Evolutionary conservation across 2,797 vertebrate species (phyloP).

Genomic region (Sebastes goodei): DNA sequence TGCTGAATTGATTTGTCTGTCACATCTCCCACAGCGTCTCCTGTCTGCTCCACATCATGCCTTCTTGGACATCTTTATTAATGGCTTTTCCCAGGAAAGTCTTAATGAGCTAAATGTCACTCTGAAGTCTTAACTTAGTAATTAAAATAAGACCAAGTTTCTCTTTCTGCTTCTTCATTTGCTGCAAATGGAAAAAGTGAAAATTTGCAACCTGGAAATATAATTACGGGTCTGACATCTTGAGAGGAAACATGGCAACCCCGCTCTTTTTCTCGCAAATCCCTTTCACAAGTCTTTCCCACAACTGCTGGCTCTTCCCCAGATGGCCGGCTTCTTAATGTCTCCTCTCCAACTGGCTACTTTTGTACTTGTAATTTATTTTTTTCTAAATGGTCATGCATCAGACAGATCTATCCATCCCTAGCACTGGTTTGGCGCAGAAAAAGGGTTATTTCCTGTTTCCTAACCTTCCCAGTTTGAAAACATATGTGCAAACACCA

Average conservation of each 20-base stretch:
- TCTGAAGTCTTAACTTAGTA: slow-evolving; percentile 17
- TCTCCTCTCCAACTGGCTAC: slow-evolving; percentile 26
- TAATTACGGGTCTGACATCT: slow-evolving; percentile 12
- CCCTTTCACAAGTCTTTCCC: slow-evolving; percentile 20
- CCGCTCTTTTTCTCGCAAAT: background rate
- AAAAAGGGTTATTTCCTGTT: slow-evolving; percentile 1
- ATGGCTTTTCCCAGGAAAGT: slow-evolving; percentile 16
- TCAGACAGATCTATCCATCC: slow-evolving; percentile 7
- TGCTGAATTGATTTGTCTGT: slow-evolving; percentile 52
- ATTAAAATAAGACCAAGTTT: background rate
- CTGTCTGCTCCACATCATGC: slow-evolving; percentile 22
- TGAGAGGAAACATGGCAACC: slow-evolving; percentile 33
- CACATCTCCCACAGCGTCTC: slow-evolving; percentile 33
- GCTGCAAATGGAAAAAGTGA: slow-evolving; percentile 16
- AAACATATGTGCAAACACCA: background rate
- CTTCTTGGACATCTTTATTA: slow-evolving; percentile 49
- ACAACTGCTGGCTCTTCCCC: slow-evolving; percentile 32
- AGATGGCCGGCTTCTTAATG: slow-evolving; percentile 13
- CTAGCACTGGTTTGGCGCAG: background rate
- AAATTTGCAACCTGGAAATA: slow-evolving; percentile 22
- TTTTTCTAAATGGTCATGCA: slow-evolving; percentile 8
- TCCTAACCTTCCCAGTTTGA: background rate
- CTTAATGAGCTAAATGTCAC: slow-evolving; percentile 29
- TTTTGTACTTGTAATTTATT: background rate
- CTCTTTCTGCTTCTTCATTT: slow-evolving; percentile 5